Conservation (phyloP, 2,888 invertebrate species). For the Anticlea derivata region DNA sequence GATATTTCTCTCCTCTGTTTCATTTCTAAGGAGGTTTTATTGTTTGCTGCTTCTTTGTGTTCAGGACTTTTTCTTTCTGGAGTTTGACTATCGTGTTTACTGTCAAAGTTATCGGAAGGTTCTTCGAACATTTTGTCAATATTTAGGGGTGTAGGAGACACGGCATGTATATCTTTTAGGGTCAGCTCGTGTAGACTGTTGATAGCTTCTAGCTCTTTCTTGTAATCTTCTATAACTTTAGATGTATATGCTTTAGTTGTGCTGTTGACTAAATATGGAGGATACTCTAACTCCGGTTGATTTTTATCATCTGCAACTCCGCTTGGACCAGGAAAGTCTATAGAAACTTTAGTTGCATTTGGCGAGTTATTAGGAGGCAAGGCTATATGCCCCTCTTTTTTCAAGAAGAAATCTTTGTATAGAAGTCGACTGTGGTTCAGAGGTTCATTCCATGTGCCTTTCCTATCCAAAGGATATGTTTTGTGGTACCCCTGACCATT, state of each 20-base stretch:
- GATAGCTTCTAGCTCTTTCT: constrained; percentile 77
- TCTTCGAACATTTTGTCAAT: constrained; percentile 75
- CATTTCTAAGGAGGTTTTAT: constrained; percentile 51
- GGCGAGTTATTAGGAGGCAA: constrained; percentile 72
- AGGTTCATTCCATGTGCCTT: constrained; percentile 60
- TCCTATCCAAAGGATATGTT: constrained; percentile 52
- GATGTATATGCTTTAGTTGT: constrained; percentile 78
- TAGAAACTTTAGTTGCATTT: constrained; percentile 48
- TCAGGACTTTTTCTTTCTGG: constrained; percentile 39
- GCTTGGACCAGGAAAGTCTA: constrained; percentile 43
- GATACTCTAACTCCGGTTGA: constrained; percentile 63
- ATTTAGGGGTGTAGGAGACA: constrained; percentile 73
- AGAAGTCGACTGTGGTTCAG: constrained; percentile 74
- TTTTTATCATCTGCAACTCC: constrained; percentile 42
- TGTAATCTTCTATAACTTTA: constrained; percentile 80
- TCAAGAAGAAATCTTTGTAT: constrained; percentile 76
- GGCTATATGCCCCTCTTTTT: constrained; percentile 69
- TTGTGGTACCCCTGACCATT: constrained; percentile 58
- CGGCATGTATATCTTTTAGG: constrained; percentile 73
- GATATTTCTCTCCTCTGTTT: constrained; percentile 60
- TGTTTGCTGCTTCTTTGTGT: constrained; percentile 38
- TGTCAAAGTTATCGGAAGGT: constrained; percentile 49
- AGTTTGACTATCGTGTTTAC: constrained; percentile 46
- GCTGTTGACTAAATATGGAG: constrained; percentile 72
- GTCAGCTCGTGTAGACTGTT: constrained; percentile 76